These are phyloP conservation scores for Phyllostomus discolor DNA, from an alignment of 2,113 vertebrate genomes.

Conservation along the genomic window DNA sequence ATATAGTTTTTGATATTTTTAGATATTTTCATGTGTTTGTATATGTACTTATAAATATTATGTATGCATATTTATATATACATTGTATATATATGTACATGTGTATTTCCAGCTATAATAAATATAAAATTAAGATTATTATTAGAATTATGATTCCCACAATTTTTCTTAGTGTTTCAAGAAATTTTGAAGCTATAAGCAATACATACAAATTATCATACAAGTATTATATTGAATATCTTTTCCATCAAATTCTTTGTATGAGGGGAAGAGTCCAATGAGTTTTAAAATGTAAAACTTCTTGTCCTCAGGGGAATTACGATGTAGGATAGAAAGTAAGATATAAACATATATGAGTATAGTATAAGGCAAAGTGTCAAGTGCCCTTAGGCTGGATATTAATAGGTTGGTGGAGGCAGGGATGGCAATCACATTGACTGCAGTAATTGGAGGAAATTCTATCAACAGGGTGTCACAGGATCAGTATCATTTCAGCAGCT, in stretches of 20 bases:
- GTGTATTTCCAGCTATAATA: background rate
- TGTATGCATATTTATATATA: background rate
- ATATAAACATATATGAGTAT: background rate
- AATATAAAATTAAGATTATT: background rate
- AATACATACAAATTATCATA: background rate
- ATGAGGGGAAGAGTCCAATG: background rate
- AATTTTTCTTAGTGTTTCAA: conserved; percentile 1
- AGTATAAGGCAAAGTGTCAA: background rate
- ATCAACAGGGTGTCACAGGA: background rate
- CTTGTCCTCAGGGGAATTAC: background rate
- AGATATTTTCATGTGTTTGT: background rate
- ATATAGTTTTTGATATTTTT: background rate
- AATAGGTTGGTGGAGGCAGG: background rate
- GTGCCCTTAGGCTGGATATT: background rate
- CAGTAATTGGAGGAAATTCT: background rate
- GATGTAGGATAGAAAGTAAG: background rate
- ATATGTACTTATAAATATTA: background rate
- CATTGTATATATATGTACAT: background rate
- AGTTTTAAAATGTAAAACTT: background rate
- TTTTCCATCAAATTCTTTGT: background rate
- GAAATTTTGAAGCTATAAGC: background rate
- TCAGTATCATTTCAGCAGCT: background rate
- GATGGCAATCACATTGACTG: background rate
- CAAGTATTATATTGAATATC: background rate
- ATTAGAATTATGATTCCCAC: background rate